Percentiles rank a stretch among this genome's conserved stretches.
phyloP scores from a whole-genome alignment of 2,888 invertebrate genomes.

The Noctua pronuba region DNA sequence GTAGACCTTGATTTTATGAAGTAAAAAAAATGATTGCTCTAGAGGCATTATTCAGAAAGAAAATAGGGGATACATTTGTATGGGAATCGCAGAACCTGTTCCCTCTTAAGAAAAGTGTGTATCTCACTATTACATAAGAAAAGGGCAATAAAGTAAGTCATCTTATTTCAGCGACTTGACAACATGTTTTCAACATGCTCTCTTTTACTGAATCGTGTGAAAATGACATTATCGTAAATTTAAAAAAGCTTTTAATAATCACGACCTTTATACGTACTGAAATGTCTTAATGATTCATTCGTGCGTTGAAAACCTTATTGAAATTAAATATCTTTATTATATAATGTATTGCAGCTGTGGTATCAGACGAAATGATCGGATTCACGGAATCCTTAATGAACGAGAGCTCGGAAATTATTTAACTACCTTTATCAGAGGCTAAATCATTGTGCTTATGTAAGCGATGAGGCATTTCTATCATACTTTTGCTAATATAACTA shows the following conservation, averaged over 20 bases:
- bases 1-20: too few species aligned
- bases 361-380: constrained; percentile 66
- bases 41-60: too few species aligned
- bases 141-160: not conserved
- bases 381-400: constrained; percentile 74
- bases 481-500: constrained; percentile 25
- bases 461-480: constrained; percentile 59
- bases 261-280: constrained; percentile 53
- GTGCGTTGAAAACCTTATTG: constrained; percentile 53
- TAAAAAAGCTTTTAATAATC: constrained; percentile 39
- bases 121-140: not conserved
- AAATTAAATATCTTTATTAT: constrained; percentile 57
- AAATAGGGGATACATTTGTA: too few species aligned
- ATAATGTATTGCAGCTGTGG: constrained; percentile 52
- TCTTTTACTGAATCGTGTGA: constrained; percentile 20
- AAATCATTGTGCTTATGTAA: constrained; percentile 68
- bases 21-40: too few species aligned
- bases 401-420: constrained; percentile 69
- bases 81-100: too few species aligned
- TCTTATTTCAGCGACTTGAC: not conserved
- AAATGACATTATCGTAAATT: constrained; percentile 48
- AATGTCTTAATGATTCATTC: constrained; percentile 57
- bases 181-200: constrained; percentile 15
- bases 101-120: too few species aligned
- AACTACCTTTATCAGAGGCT: constrained; percentile 67